Conservation (phyloP, 2,797 vertebrate species). For the Pyrocephalus nanus region DNA sequence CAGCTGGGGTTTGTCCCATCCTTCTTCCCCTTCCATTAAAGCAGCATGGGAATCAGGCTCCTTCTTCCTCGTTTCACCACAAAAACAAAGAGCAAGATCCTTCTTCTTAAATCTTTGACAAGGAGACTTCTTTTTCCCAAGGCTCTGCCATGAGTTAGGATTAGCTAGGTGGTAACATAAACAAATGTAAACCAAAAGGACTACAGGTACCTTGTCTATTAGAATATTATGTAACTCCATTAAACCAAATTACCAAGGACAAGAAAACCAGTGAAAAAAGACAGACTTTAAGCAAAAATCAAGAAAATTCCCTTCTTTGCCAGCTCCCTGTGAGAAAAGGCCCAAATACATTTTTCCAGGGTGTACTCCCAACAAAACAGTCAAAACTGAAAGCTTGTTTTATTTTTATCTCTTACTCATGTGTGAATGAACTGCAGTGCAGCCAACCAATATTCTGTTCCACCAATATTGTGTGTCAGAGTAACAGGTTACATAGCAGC, state of each 20-base stretch:
- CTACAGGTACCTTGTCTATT: background rate
- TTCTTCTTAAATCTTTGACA: background rate
- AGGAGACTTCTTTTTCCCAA: background rate
- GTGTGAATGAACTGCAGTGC: background rate
- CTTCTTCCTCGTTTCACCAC: background rate
- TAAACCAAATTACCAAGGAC: background rate
- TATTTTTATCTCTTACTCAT: background rate
- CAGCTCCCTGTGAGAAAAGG: background rate
- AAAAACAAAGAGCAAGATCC: background rate
- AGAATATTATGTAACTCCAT: background rate
- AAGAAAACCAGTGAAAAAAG: background rate
- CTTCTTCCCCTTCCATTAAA: slow-evolving; percentile 1
- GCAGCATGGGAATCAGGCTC: background rate
- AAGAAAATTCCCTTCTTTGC: background rate
- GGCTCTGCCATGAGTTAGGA: background rate
- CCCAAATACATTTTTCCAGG: background rate
- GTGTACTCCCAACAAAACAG: background rate
- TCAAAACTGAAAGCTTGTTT: background rate
- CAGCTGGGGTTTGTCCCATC: background rate
- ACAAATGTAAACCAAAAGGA: background rate
- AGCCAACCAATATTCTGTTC: background rate
- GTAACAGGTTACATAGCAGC: background rate
- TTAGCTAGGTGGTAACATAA: background rate
- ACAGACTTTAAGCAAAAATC: background rate
- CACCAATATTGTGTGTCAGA: background rate